phyloP scores from a whole-genome alignment of 2,113 vertebrate genomes.

The Corydoras maculifer region DNA sequence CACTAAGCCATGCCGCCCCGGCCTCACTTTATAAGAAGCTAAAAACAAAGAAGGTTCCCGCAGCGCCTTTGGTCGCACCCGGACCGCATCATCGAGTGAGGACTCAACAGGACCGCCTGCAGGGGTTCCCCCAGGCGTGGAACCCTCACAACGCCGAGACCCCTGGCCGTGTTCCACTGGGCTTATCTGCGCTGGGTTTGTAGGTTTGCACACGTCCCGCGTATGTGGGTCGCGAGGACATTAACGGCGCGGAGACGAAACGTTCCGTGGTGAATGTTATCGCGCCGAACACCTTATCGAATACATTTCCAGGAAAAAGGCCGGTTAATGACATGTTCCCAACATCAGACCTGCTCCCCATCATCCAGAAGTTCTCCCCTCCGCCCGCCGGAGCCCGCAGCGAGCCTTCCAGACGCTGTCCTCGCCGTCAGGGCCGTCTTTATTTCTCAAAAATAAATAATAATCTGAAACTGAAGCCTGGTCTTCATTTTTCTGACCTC shows the following conservation, averaged over 20 bases:
- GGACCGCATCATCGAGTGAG: not conserved
- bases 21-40: slow-evolving; percentile 25
- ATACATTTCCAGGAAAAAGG: slow-evolving; percentile 16
- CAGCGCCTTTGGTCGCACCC: not conserved
- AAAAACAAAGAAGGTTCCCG: slow-evolving; percentile 19
- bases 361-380: slow-evolving; percentile 1
- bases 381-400: not conserved
- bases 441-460: too few species aligned
- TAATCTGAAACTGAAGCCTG: too few species aligned
- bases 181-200: slow-evolving; percentile 14
- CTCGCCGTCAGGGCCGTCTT: not conserved
- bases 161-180: slow-evolving; percentile 9
- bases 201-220: slow-evolving; percentile 12
- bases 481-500: too few species aligned
- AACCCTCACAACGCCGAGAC: not conserved
- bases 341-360: not conserved
- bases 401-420: slow-evolving; percentile 1
- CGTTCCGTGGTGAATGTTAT: slow-evolving; percentile 14
- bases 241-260: not conserved
- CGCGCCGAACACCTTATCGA: slow-evolving; percentile 12
- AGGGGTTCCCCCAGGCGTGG: too few species aligned
- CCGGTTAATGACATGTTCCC: slow-evolving; percentile 2
- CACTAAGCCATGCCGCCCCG: too few species aligned
- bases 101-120: too few species aligned
- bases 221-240: slow-evolving; percentile 3